Conservation (phyloP, 2,797 vertebrate species). For the Takifugu ocellatus region DNA sequence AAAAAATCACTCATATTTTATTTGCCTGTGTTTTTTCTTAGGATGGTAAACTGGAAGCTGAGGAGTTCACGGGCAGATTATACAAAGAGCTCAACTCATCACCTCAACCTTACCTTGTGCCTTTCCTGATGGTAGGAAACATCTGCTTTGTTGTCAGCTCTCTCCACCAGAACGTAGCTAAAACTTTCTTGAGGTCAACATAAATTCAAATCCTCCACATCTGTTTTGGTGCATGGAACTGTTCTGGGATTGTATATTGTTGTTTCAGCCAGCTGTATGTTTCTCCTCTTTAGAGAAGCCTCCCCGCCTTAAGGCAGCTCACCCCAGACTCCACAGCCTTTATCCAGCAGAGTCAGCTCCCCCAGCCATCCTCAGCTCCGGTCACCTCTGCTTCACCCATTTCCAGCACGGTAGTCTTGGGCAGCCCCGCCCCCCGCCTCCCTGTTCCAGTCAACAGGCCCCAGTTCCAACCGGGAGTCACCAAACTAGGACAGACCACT, state of each 20-base stretch:
- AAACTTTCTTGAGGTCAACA: no score
- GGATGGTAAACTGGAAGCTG: slow-evolving; percentile 95
- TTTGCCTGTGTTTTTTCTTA: slow-evolving; percentile 50
- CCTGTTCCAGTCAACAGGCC: slow-evolving; percentile 80
- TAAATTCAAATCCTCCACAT: no score
- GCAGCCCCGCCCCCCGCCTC: slow-evolving; percentile 69
- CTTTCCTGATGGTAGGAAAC: slow-evolving; percentile 93
- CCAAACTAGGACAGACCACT: slow-evolving; percentile 81
- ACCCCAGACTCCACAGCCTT: slow-evolving; percentile 94
- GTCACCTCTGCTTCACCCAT: slow-evolving; percentile 41
- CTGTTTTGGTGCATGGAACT: background rate
- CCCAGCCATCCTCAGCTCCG: slow-evolving; percentile 57
- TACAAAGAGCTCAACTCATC: slow-evolving; percentile 97
- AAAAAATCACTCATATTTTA: no score
- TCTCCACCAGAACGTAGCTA: background rate
- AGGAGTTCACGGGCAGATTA: slow-evolving; percentile 95
- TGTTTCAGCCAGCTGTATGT: background rate
- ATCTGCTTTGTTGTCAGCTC: background rate
- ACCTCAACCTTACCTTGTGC: slow-evolving; percentile 98
- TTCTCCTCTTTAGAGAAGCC: slow-evolving; percentile 84
- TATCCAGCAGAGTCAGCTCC: slow-evolving; percentile 95
- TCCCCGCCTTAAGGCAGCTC: slow-evolving; percentile 95
- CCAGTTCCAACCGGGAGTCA: slow-evolving; percentile 84
- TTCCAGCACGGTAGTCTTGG: slow-evolving; percentile 78
- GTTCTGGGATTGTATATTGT: background rate